Percentiles rank a stretch among this genome's conserved stretches.
These are phyloP conservation scores for Chlorodrepanis virens DNA, from an alignment of 2,113 vertebrate genomes.

Conservation along the genomic window DNA sequence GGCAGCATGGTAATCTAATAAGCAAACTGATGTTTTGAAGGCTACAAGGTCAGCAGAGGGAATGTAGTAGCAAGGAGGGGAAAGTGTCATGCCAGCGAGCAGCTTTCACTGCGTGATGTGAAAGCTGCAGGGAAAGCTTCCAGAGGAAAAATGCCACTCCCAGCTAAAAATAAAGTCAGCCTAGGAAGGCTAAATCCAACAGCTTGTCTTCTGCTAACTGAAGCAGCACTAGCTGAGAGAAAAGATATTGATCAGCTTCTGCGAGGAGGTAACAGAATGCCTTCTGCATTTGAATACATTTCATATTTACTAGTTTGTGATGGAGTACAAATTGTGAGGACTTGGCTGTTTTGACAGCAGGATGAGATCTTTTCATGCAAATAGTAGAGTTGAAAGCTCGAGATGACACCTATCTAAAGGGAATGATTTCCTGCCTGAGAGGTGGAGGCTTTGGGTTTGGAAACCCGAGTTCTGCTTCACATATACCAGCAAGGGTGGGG, in stretches of 20 bases:
- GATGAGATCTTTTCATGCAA: neutral
- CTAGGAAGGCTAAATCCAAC: constrained; percentile 14
- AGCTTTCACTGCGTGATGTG: neutral
- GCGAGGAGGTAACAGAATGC: neutral
- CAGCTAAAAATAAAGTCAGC: constrained; percentile 43
- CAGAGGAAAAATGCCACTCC: constrained; percentile 45
- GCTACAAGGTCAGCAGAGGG: neutral
- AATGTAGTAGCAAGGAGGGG: neutral
- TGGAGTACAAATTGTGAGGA: neutral
- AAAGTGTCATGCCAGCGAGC: neutral
- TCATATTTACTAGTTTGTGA: neutral
- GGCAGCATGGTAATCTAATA: constrained; percentile 6
- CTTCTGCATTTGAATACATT: constrained; percentile 1
- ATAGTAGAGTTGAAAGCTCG: neutral
- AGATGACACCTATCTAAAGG: neutral
- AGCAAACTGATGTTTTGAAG: constrained; percentile 23
- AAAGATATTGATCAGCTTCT: constrained; percentile 26
- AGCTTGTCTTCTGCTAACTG: constrained; percentile 25
- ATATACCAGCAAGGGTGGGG: neutral
- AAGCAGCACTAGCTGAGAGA: neutral
- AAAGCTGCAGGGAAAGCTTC: constrained; percentile 26
- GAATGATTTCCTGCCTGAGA: neutral
- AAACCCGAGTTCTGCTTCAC: neutral
- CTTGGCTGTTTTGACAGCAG: neutral
- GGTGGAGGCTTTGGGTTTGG: neutral